Percentiles rank a stretch among this genome's conserved stretches.
phyloP scores from a whole-genome alignment of 2,797 vertebrate species.

The Rousettus madagascariensis region DNA sequence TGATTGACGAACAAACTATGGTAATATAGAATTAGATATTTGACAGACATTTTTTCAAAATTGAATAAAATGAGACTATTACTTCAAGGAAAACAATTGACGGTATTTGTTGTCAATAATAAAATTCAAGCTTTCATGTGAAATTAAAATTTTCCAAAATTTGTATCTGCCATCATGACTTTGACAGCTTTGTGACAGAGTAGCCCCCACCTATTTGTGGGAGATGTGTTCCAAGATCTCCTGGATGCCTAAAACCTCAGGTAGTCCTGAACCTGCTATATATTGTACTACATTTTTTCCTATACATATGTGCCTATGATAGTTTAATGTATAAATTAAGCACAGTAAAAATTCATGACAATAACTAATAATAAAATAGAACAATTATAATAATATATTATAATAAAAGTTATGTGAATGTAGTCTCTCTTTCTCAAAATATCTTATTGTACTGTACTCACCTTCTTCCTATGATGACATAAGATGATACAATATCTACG shows the following conservation, averaged over 20 bases:
- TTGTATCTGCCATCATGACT: neutral
- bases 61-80: neutral
- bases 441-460: neutral
- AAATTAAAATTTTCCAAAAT: conserved; percentile 37
- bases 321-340: neutral
- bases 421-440: neutral
- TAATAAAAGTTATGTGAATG: neutral
- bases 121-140: neutral
- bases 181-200: neutral
- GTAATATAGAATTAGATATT: neutral
- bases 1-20: neutral
- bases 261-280: too few species aligned
- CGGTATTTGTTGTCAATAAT: too few species aligned
- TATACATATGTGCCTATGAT: neutral
- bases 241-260: neutral
- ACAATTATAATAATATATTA: neutral
- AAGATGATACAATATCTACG: neutral
- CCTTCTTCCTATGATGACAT: neutral
- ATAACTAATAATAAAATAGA: too few species aligned
- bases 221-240: neutral
- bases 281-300: neutral
- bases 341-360: neutral
- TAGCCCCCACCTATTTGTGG: neutral
- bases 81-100: neutral
- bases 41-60: neutral